These are phyloP conservation scores for Ophioninae sp. DNA, from an alignment of 2,888 invertebrate species.

Conservation along the genomic window DNA sequence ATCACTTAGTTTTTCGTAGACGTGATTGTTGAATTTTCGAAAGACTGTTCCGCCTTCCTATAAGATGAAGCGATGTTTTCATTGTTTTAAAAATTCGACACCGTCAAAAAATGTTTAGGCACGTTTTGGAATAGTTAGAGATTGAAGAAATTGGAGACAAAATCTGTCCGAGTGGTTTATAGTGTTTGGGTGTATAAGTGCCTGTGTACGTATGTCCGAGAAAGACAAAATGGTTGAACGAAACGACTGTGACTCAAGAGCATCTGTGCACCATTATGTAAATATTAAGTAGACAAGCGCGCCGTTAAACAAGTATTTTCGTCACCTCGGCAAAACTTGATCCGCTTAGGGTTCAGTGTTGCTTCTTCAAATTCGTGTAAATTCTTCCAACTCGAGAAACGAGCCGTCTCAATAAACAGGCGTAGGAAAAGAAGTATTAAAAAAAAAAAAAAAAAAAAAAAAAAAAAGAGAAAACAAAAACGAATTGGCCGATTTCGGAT, in stretches of 20 bases:
- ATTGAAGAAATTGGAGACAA: background rate
- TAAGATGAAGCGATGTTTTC: conserved; percentile 15
- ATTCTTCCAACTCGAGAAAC: conserved; percentile 11
- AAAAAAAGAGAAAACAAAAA: background rate
- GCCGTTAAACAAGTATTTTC: background rate
- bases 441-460: background rate
- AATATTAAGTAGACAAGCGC: background rate
- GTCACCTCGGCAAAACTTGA: background rate
- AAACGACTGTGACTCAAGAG: conserved; percentile 11
- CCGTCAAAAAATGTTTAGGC: background rate
- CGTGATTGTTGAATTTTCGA: conserved; percentile 20
- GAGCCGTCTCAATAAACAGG: background rate
- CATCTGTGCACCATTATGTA: background rate
- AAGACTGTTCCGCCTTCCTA: conserved; percentile 26
- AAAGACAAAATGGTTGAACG: conserved; percentile 1
- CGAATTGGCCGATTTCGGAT: background rate
- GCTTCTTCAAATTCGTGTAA: background rate
- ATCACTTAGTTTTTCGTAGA: conserved; percentile 12
- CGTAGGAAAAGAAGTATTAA: background rate
- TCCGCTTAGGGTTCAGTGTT: too few relatives aligned
- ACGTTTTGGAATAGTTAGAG: background rate
- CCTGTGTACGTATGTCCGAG: conserved; percentile 13
- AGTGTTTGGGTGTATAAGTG: background rate
- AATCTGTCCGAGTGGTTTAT: background rate
- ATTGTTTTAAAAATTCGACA: background rate